Evolutionary conservation across 2,888 invertebrate genomes (phyloP).

Genomic region (Blera fallax): DNA sequence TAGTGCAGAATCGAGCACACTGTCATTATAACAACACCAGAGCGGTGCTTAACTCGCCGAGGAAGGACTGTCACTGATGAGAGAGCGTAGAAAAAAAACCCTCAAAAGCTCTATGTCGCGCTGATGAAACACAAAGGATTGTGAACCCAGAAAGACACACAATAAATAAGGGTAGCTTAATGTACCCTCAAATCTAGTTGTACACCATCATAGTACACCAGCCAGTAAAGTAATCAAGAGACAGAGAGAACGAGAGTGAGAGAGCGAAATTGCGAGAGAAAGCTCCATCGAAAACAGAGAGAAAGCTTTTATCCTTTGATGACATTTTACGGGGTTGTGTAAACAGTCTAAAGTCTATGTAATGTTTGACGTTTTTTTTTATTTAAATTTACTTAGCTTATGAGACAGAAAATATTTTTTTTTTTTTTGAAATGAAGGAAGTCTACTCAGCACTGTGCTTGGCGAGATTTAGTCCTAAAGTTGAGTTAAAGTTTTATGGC

Average conservation of each 20-base stretch:
- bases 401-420: neutral
- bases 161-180: slow-evolving; percentile 38
- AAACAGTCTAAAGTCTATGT: slow-evolving; percentile 17
- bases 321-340: slow-evolving; percentile 35
- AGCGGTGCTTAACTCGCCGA: slow-evolving; percentile 72
- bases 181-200: neutral
- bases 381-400: neutral
- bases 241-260: neutral
- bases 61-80: slow-evolving; percentile 73
- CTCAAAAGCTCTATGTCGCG: slow-evolving; percentile 44
- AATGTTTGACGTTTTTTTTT: neutral
- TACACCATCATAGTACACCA: slow-evolving; percentile 2
- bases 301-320: slow-evolving; percentile 9
- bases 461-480: slow-evolving; percentile 24
- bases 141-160: slow-evolving; percentile 29
- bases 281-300: neutral
- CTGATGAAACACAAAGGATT: slow-evolving; percentile 57
- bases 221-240: neutral
- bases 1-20: slow-evolving; percentile 76
- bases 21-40: slow-evolving; percentile 67
- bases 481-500: slow-evolving; percentile 10
- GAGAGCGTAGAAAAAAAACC: slow-evolving; percentile 57
- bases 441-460: neutral
- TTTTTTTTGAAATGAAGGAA: neutral
- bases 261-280: neutral